Conservation (phyloP, 2,888 invertebrate species). For the Plagodis dolabraria region DNA sequence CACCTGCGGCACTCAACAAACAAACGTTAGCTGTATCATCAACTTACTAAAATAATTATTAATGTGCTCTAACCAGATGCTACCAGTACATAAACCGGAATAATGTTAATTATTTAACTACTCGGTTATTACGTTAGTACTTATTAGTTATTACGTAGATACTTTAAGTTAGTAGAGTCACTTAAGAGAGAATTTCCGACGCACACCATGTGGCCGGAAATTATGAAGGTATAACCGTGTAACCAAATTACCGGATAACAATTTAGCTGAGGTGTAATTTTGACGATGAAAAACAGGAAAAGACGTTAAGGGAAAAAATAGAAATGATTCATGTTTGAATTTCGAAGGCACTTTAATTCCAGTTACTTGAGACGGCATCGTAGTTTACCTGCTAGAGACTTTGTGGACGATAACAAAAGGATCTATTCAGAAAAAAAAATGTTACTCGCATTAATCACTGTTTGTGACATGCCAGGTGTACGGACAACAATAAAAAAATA, state of each 20-base stretch:
- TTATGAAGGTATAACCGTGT: constrained; percentile 36
- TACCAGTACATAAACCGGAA: constrained; percentile 3
- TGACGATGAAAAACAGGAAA: constrained; percentile 43
- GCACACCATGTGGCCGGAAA: constrained; percentile 39
- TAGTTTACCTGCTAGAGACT: constrained; percentile 11
- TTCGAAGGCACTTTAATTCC: background rate
- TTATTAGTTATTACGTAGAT: constrained; percentile 18
- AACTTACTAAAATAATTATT: constrained; percentile 12
- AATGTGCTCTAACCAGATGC: constrained; percentile 17
- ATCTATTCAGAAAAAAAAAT: constrained; percentile 8
- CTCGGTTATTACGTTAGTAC: background rate
- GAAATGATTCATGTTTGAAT: background rate
- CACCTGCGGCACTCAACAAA: constrained; percentile 4
- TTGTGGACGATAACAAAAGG: constrained; percentile 4
- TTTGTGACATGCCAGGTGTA: constrained; percentile 9
- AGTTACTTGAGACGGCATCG: background rate
- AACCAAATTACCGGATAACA: constrained; percentile 48
- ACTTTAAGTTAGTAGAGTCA: constrained; percentile 23
- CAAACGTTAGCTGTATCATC: constrained; percentile 2
- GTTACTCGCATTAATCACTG: constrained; percentile 1
- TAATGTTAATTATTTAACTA: constrained; percentile 26
- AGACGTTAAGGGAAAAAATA: too few species aligned
- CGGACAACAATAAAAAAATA: background rate
- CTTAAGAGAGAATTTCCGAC: constrained; percentile 26
- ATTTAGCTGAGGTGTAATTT: constrained; percentile 47